Percentiles rank a stretch among this genome's conserved stretches.
Evolutionary conservation across 1,140 invertebrate species (phyloP).

Genomic region (Arctopsyche grandis): DNA sequence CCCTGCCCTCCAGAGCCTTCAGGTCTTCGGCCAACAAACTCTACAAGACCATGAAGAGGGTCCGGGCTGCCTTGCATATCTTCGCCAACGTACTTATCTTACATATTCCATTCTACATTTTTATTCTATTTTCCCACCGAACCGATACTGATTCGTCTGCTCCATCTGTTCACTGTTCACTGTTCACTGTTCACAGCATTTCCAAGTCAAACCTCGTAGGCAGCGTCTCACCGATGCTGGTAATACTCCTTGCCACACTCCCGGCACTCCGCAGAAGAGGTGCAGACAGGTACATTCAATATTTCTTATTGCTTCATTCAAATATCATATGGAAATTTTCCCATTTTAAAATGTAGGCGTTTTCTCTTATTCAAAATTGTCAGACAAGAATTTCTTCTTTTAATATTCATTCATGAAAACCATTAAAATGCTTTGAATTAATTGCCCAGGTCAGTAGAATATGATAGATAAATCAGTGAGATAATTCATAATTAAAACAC

Average conservation of each 20-base stretch:
- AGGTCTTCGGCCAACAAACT: not conserved
- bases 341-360: too few relatives aligned
- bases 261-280: conserved; percentile 45
- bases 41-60: conserved; percentile 11
- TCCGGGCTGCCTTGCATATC: not conserved
- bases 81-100: not conserved
- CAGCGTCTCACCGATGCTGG: conserved; percentile 61
- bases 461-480: too few relatives aligned
- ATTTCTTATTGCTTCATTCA: too few relatives aligned
- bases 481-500: too few relatives aligned
- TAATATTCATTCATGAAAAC: too few relatives aligned
- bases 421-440: too few relatives aligned
- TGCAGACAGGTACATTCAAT: conserved; percentile 45
- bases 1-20: not conserved
- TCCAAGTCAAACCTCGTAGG: conserved; percentile 60
- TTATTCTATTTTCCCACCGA: not conserved
- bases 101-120: not conserved
- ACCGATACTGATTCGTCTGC: not conserved
- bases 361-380: too few relatives aligned
- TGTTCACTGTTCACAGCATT: conserved; percentile 57
- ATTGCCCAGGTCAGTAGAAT: too few relatives aligned
- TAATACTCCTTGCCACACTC: conserved; percentile 47
- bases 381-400: too few relatives aligned
- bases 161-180: not conserved
- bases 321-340: too few relatives aligned